phyloP scores from a whole-genome alignment of 2,113 vertebrate species.

The Atlantisia rogersi region DNA sequence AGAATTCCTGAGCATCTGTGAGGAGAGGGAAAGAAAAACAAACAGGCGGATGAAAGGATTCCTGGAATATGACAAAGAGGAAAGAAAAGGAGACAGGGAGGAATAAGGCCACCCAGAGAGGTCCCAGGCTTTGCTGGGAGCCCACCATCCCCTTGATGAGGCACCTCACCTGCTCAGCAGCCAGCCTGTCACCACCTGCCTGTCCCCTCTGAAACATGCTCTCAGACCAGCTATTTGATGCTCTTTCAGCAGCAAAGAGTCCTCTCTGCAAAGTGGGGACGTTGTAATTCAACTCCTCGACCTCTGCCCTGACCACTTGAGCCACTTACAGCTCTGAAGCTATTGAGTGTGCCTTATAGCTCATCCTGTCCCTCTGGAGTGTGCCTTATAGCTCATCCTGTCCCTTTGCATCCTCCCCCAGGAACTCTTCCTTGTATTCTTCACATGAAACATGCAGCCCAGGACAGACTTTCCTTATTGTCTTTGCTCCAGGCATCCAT shows the following conservation, averaged over 20 bases:
- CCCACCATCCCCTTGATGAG: background rate
- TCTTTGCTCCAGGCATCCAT: background rate
- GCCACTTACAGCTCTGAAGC: background rate
- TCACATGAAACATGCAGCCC: background rate
- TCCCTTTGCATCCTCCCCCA: background rate
- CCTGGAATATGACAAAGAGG: constrained; percentile 60
- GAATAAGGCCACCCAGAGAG: constrained; percentile 63
- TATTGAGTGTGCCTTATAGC: background rate
- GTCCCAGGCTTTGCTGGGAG: background rate
- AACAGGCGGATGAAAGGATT: constrained; percentile 58
- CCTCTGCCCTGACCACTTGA: background rate
- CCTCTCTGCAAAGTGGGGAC: background rate
- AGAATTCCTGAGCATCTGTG: constrained; percentile 62
- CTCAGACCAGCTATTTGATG: background rate
- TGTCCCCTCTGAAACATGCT: background rate
- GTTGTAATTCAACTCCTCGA: background rate
- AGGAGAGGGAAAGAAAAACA: constrained; percentile 64
- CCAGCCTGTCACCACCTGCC: background rate
- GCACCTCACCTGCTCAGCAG: background rate
- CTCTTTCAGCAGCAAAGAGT: background rate
- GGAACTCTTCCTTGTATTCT: background rate
- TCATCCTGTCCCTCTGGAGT: background rate
- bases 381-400: no score
- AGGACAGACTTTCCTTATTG: background rate
- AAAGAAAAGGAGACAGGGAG: constrained; percentile 50